Evolutionary conservation across 2,888 invertebrate species (phyloP), one percentile per base, ranked within the genome.

Genomic region (Agonopterix arenella): DNA sequence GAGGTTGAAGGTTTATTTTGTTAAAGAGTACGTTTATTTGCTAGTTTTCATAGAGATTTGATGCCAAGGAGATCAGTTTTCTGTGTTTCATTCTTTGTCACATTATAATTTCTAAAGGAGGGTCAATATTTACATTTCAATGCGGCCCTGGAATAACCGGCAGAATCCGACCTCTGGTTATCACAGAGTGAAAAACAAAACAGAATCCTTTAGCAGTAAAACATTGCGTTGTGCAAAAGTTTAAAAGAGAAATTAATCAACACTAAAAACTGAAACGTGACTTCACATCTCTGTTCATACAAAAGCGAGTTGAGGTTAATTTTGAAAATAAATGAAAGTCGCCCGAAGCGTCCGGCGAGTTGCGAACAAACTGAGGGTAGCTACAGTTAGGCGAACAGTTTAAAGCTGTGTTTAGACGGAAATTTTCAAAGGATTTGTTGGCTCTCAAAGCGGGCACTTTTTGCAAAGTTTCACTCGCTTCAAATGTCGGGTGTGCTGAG

Each of bases 361-460:
- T 76, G 54, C 51, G 60, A 74, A 76, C 74, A 73, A 76, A 71
- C 76, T 63, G 72, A n/a, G n/a, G 68, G 60, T 38, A 42, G 40
- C 40, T 16, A 28, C 45, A 51, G 46, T 40, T 40, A 28, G 28
- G 5, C 28, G 16, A 46, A 58, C 61, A 70, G 68, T 77, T 78
- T 72, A 69, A 77, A 80, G 71, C 73, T 69, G 66, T 77, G 78
- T 80, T 80, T 80, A 77, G 79, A 71, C 68, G 73, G 70, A 74
- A 76, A 72, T 82, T 28, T 76, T 76, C 81, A 83, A 84, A 83
- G 82, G 79, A 75, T 77, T 77, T 74, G 70, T 70, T 70, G 66
- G 59, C 60, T 57, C 62, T 66, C 62, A 64, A 61, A 66, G 63
- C 64, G 57, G 59, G 68, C 51, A 56, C 66, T 73, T 75, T 77